Evolutionary conservation across 2,113 vertebrate genomes (phyloP), one percentile per base, ranked within the genome.

Genomic region (Chamaetylas fuelleborni): DNA sequence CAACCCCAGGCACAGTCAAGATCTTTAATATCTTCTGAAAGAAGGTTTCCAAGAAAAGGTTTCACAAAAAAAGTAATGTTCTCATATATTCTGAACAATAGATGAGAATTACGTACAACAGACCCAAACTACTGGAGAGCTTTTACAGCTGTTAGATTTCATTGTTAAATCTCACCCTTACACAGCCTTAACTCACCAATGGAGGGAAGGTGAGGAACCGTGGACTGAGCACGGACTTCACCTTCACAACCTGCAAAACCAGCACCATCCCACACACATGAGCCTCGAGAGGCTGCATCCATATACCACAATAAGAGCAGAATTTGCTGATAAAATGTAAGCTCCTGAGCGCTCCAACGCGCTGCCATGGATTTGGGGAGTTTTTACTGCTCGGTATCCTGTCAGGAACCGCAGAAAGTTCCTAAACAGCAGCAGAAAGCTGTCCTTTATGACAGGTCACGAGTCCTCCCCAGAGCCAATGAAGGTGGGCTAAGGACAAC

Each of bases 181-280:
- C 23, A 38, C 2, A 53, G 19, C 45, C 38, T 3, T 14, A 24
- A 11, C 8, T 56, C 19, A 3, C 5, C 23, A 50, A 3, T 0
- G 7, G 12, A 42, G 12, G 5, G 18, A 58, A 28, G 22, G 24
- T 57, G 62, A 53, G 20, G 12, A 80, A 47, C 25, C n/a, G 9
- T 1, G 17, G 14, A 43, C 28, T 20, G 36, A 66, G n/a, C 3
- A 1, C 0, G 5, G 19, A 25, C 38, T 53, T 6, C 31, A 20
- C 43, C 34, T 69, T 19, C 9, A n/a, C 4, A 54, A 6, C 8
- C 2, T 34, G 19, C 43, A 40, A 25, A 8, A 18, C 9, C 62
- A 38, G 48, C 43, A n/a, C 1, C 23, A 13, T 1, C 3, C 24
- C 25, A 6, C 0, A 11, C 22, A 16, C 23, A 3, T 0, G 6